Conservation (phyloP, 1,140 invertebrate genomes). For the Pemphigus obesinymphae region DNA sequence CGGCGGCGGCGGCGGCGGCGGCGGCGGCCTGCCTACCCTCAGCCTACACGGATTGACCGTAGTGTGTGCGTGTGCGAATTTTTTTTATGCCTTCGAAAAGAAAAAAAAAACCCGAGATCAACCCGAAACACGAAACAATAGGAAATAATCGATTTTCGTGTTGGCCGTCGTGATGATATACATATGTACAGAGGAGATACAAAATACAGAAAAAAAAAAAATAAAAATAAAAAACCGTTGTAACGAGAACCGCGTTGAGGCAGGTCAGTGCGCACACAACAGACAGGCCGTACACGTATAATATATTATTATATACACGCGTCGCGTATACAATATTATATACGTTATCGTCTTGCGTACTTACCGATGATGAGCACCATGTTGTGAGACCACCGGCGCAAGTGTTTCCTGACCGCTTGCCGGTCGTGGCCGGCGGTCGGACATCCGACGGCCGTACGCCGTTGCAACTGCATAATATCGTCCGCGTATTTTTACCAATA, state of each 20-base stretch:
- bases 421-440: conserved; percentile 5
- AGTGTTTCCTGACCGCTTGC: conserved; percentile 23
- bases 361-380: conserved; percentile 34
- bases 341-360: not conserved
- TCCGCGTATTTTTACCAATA: not conserved
- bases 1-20: too few species aligned
- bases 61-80: not conserved
- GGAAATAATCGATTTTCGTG: conserved; percentile 10
- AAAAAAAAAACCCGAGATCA: not conserved
- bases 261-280: not conserved
- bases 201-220: not conserved
- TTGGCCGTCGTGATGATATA: too few species aligned
- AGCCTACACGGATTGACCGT: conserved; percentile 5
- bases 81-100: not conserved
- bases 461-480: conserved; percentile 32
- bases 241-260: conserved; percentile 6
- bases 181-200: too few species aligned
- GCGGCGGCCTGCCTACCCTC: not conserved
- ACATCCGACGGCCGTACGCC: conserved; percentile 22
- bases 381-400: conserved; percentile 35
- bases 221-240: not conserved
- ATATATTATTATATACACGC: not conserved
- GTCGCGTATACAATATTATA: not conserved
- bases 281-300: not conserved
- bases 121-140: not conserved